phyloP scores from a whole-genome alignment of 2,113 vertebrate genomes.

The Odocoileus hemionus region DNA sequence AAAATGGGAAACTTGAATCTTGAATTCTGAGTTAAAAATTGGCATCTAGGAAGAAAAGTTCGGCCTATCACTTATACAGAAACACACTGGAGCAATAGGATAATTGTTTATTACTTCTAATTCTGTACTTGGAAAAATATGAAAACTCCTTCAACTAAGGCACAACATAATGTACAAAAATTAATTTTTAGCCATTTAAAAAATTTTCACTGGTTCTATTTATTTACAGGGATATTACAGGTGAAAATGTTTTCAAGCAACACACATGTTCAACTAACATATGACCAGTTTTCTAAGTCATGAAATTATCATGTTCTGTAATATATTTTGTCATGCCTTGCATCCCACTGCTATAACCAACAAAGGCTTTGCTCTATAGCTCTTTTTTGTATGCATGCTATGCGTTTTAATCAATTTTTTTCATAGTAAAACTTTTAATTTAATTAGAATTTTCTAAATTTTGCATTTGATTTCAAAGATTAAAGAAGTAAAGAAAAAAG shows the following conservation, averaged over 20 bases:
- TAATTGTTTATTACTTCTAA: background rate
- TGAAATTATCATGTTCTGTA: background rate
- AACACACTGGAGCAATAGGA: background rate
- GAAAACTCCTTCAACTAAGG: background rate
- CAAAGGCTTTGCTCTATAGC: slow-evolving; percentile 28
- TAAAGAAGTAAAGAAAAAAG: background rate
- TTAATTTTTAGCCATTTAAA: background rate
- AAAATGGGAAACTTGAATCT: background rate
- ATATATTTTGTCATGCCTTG: background rate
- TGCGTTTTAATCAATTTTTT: background rate
- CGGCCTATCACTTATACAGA: background rate
- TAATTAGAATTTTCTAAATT: slow-evolving; percentile 21
- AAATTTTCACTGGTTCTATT: background rate
- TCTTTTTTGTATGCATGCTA: slow-evolving; percentile 50
- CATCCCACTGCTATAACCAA: background rate
- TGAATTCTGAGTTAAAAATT: background rate
- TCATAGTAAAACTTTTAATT: background rate
- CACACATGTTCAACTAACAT: background rate
- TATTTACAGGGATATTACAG: background rate
- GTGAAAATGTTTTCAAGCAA: background rate
- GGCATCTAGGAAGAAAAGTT: background rate
- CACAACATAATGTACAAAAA: background rate
- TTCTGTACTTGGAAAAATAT: background rate
- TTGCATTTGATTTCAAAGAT: slow-evolving; percentile 57
- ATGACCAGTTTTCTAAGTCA: background rate